Evolutionary conservation across 2,113 vertebrate species (phyloP), one percentile per base, ranked within the genome.

Genomic region (Plectropomus leopardus): DNA sequence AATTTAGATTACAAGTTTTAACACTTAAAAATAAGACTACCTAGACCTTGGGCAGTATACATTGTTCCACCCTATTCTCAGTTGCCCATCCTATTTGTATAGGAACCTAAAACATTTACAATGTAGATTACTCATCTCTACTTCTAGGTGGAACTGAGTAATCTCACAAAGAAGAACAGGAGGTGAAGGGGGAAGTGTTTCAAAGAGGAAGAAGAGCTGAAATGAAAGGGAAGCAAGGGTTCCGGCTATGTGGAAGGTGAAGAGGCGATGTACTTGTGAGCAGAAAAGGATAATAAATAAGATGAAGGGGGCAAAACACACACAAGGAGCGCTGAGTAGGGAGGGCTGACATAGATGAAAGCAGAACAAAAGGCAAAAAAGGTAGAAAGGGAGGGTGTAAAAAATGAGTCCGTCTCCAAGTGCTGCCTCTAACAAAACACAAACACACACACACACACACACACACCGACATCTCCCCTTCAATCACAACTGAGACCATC

Each of bases 401-500:
- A 61, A 61, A 54, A 54, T 11, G 58, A 82, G 74, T 9, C 34
- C 72, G 72, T 74, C 78, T 73, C 44, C 7, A 7, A 45, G 65
- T 26, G 21, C 32, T 53, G 34, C 34, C 60, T 63, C 19, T 2
- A 15, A 21, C 75, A 72, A 82, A 77, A 63, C 79, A 71, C 48
- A 72, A 63, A 64, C 44, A 66, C 45, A 70, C 79, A 69, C 76
- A 80, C 72, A 65, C 78, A 75, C 60, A 50, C n/a, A n/a, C n/a
- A n/a, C n/a, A 23, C 45, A 55, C 44, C 14, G 1, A 73, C 76
- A 74, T 24, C 60, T 78, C 74, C 65, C 53, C 71, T 60, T 89
- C 85, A 79, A 86, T 84, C 78, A 59, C 76, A 58, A 57, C 87
- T 34, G 68, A 80, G 60, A 19, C 61, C 73, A 70, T 83, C 78